These are phyloP conservation scores for Ginglymostoma cirratum DNA, from an alignment of 2,113 vertebrate genomes.

Conservation along the genomic window DNA sequence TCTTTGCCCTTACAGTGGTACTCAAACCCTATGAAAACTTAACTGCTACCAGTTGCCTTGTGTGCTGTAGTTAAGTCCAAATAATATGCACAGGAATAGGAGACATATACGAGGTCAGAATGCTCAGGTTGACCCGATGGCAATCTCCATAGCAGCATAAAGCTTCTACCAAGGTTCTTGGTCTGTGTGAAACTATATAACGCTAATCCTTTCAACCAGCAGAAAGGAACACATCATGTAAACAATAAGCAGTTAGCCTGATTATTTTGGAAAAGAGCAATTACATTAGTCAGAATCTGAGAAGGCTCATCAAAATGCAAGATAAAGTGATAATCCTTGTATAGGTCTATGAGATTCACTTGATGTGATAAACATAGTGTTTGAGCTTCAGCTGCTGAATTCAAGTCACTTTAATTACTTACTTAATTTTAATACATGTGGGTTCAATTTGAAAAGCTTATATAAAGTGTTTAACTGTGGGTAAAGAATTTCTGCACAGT, in stretches of 20 bases:
- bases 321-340: neutral
- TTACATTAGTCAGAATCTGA: neutral
- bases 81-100: neutral
- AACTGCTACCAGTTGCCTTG: neutral
- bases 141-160: neutral
- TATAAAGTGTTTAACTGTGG: too few relatives aligned
- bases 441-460: too few relatives aligned
- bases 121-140: too few relatives aligned
- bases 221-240: neutral
- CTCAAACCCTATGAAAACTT: too few relatives aligned
- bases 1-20: too few relatives aligned
- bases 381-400: too few relatives aligned
- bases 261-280: neutral
- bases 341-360: neutral
- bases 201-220: neutral
- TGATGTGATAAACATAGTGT: neutral
- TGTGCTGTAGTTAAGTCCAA: neutral
- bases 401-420: too few relatives aligned
- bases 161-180: neutral
- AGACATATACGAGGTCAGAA: neutral
- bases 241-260: neutral
- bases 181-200: neutral
- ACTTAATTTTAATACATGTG: too few relatives aligned
- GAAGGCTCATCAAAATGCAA: neutral
- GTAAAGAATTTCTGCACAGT: too few relatives aligned